These are phyloP conservation scores for Gymnobelideus leadbeateri DNA, from an alignment of 2,113 vertebrate species.

Conservation along the genomic window DNA sequence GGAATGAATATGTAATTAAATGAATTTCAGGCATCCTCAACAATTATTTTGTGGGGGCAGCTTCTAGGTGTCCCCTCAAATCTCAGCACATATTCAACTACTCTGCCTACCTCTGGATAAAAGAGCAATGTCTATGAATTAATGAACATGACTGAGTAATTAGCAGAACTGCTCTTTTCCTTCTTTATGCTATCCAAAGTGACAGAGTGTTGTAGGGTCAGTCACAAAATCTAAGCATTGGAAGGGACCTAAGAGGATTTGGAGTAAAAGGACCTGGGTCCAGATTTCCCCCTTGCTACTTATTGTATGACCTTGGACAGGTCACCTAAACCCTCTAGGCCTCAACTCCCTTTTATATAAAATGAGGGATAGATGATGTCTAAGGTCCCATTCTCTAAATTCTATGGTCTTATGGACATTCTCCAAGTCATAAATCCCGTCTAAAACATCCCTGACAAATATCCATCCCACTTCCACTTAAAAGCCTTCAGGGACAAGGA, in stretches of 20 bases:
- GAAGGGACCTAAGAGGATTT: background rate
- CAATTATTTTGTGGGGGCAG: background rate
- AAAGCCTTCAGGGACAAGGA: background rate
- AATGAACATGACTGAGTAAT: background rate
- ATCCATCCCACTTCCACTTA: background rate
- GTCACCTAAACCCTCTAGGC: background rate
- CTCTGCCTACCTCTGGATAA: background rate
- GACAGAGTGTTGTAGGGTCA: background rate
- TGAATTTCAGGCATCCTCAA: background rate
- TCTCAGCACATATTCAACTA: background rate
- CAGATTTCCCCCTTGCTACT: background rate
- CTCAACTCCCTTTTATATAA: background rate
- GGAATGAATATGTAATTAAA: background rate
- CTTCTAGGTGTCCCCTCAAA: background rate
- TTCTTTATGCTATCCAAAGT: background rate
- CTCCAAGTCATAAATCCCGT: background rate
- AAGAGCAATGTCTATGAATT: background rate
- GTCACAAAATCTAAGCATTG: background rate
- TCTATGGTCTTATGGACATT: background rate
- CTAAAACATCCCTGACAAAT: too few relatives aligned
- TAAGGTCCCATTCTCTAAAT: background rate
- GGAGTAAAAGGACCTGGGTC: background rate
- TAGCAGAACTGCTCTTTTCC: background rate
- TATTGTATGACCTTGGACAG: background rate
- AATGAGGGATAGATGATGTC: background rate